Base-by-base conservation (phyloP, 2,888 invertebrate genomes). In the Ypsolopha scabrella region DNA sequence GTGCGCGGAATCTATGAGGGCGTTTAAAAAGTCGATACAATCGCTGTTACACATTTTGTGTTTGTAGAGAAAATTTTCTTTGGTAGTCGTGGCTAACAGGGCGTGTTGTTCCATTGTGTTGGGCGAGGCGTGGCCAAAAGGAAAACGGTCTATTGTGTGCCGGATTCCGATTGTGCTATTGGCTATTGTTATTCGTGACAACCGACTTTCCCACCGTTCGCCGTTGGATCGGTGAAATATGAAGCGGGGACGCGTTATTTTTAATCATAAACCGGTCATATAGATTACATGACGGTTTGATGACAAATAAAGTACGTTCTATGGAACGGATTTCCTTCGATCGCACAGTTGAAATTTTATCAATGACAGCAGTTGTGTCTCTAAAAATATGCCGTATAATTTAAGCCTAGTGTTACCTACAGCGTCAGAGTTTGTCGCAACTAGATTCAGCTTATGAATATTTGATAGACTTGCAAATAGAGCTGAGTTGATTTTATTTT, bases 21-120 rank as follows among this genome's bases (percentile, higher is more conserved):
- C 85, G 83, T 85, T 82, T 80, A 80, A 83, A 85, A 86, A 85
- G 83, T 86, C 85, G 81, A 85, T 83, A 83, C 80, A 80, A 81
- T 82, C 78, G 75, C 73, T 69, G 65, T 75, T 72, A 71, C 73
- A 72, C 41, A 39, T 24, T 46, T 75, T 74, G 75, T 77, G 69
- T 80, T 80, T 75, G 79, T 71, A 67, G 72, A 81, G 82, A 73
- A 81, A 80, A 81, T 81, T 82, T 83, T 81, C 82, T 82, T 82
- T 76, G 66, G 68, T 67, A 66, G 67, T 65, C 64, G 70, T 58
- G 56, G 69, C 61, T 61, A 61, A 58, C 78, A 80, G 83, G 85
- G 83, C 85, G 83, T 82, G 78, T 66, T 62, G 61, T 48, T 37
- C 41, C 66, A 78, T 80, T 80, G 76, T 79, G 63, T 60, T 54